Evolutionary conservation across 2,113 vertebrate genomes (phyloP).

Genomic region (Picathartes gymnocephalus): DNA sequence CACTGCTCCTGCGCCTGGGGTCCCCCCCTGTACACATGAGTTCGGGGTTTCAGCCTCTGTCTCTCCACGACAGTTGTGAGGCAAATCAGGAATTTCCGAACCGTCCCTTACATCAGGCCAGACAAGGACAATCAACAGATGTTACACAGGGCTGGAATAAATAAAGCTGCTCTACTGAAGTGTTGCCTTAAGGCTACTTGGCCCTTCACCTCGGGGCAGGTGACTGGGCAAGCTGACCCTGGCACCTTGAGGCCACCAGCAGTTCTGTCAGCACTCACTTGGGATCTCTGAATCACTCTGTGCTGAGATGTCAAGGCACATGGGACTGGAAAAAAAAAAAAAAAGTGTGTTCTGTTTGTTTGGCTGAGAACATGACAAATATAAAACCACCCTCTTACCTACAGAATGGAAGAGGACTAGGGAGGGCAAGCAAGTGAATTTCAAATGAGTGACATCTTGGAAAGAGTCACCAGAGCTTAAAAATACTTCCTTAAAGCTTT

Average conservation of each 20-base stretch:
- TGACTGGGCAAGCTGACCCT: background rate
- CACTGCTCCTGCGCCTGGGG: no score
- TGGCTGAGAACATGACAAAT: background rate
- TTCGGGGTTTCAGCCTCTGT: no score
- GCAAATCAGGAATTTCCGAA: no score
- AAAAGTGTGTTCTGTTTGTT: background rate
- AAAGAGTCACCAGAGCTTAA: background rate
- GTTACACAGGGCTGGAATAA: background rate
- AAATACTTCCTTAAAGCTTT: background rate
- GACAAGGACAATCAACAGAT: background rate
- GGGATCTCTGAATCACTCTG: background rate
- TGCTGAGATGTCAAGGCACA: background rate
- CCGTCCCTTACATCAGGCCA: no score
- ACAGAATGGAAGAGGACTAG: background rate
- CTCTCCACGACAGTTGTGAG: no score
- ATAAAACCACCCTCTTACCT: accelerated
- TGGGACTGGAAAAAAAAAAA: background rate
- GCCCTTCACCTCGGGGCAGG: background rate
- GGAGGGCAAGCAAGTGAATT: background rate
- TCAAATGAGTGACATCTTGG: background rate
- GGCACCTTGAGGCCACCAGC: accelerated
- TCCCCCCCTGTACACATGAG: no score
- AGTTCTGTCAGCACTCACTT: background rate
- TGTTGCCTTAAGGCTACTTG: background rate
- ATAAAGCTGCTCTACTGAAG: background rate